These are phyloP conservation scores for Istiophorus platypterus DNA, from an alignment of 2,113 vertebrate species.

Conservation along the genomic window DNA sequence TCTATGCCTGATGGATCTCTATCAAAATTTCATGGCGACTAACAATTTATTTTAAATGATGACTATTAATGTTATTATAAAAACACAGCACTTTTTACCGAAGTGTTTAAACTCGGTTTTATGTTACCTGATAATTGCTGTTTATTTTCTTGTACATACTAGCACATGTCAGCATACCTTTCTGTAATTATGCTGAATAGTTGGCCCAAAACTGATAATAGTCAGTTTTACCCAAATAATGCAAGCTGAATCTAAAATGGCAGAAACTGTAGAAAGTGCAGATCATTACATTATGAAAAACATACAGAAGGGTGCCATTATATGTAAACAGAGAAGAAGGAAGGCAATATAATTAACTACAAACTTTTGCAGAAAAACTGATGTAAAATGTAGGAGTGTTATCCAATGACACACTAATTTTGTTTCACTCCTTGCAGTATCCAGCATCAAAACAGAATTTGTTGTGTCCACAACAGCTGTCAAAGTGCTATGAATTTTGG, in stretches of 20 bases:
- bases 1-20: not conserved
- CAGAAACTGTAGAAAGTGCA: conserved; percentile 58
- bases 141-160: not conserved
- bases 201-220: conserved; percentile 43
- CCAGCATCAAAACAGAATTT: conserved; percentile 8
- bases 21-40: not conserved
- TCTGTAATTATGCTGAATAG: conserved; percentile 57
- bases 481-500: conserved; percentile 3
- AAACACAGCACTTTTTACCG: not conserved
- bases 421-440: conserved; percentile 8
- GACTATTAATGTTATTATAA: conserved; percentile 1
- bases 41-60: not conserved
- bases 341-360: conserved; percentile 32
- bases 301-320: conserved; percentile 54
- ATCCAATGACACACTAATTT: conserved; percentile 11
- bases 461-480: conserved; percentile 1
- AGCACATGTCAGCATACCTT: not conserved
- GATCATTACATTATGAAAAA: conserved; percentile 66
- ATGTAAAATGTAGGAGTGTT: conserved; percentile 23
- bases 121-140: not conserved
- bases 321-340: conserved; percentile 12
- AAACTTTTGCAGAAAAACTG: conserved; percentile 25
- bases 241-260: conserved; percentile 62
- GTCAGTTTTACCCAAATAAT: conserved; percentile 71
- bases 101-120: not conserved